Percentiles rank a stretch among this genome's conserved stretches.
Evolutionary conservation across 37 sponge, comb jelly and placozoan genomes (phyloP).

Genomic region (Tethya wilhelma): DNA sequence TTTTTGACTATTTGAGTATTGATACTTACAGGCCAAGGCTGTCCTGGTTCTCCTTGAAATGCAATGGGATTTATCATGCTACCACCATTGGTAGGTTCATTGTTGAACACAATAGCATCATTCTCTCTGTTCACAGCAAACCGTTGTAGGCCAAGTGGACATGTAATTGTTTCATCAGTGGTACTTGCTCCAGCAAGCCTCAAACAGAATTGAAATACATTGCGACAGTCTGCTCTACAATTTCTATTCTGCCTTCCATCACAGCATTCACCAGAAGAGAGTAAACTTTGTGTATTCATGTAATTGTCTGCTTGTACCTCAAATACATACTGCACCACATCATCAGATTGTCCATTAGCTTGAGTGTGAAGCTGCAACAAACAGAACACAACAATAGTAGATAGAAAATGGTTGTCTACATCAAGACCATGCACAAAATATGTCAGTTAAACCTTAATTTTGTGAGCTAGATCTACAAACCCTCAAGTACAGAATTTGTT

Average conservation of each 20-base stretch:
- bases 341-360: no score
- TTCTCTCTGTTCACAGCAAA: not conserved
- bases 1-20: no score
- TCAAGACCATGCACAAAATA: no score
- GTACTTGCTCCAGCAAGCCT: not conserved
- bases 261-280: constrained; percentile 4
- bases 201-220: constrained; percentile 24
- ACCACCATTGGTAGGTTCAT: not conserved
- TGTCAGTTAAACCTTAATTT: no score
- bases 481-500: no score
- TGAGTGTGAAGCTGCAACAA: no score
- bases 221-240: constrained; percentile 19
- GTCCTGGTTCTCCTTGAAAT: not conserved
- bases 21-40: not conserved
- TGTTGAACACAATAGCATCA: not conserved
- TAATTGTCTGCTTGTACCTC: not conserved
- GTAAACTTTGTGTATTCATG: not conserved
- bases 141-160: constrained; percentile 9
- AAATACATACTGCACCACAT: not conserved
- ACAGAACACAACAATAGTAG: no score
- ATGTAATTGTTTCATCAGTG: not conserved
- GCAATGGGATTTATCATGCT: constrained; percentile 2
- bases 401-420: no score
- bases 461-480: no score
- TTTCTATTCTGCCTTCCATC: not conserved